A percentile compares a stretch with the other conserved stretches of the same genome.
These are phyloP conservation scores for Apodemus agrarius DNA, from an alignment of 2,797 vertebrate species.

Conservation along the genomic window DNA sequence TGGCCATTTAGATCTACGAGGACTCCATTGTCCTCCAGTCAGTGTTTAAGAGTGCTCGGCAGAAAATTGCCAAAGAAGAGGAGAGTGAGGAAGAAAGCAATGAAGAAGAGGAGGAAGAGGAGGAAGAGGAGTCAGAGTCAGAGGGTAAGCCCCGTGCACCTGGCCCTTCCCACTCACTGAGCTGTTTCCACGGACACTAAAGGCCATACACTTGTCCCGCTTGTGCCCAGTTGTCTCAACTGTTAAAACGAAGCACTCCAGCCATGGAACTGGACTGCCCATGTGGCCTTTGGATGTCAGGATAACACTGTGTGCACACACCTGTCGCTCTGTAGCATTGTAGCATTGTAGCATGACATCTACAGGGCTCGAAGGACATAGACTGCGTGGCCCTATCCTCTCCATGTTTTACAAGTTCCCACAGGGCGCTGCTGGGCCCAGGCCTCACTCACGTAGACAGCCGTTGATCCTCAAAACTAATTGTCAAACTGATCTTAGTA, in stretches of 20 bases:
- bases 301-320: fast-evolving
- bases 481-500: background rate
- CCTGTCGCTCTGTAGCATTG: background rate
- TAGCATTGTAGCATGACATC: background rate
- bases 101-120: conserved; percentile 94
- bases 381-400: too few species aligned
- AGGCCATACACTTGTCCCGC: background rate
- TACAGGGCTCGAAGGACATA: too few species aligned
- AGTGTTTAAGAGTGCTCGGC: conserved; percentile 97
- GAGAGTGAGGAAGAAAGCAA: conserved; percentile 97
- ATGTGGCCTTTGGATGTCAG: background rate
- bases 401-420: background rate
- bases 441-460: background rate
- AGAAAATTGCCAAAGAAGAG: conserved; percentile 99
- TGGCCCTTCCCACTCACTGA: fast-evolving
- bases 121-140: conserved; percentile 96
- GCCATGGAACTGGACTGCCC: background rate
- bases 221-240: background rate
- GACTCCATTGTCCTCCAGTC: conserved; percentile 99
- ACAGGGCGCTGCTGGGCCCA: background rate
- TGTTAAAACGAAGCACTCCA: background rate
- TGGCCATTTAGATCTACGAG: conserved; percentile 94
- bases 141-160: conserved; percentile 89
- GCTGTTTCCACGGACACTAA: background rate
- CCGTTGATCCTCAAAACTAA: background rate